These are phyloP conservation scores for Trachelus stipa DNA, from an alignment of 2,888 invertebrate genomes.

Conservation along the genomic window DNA sequence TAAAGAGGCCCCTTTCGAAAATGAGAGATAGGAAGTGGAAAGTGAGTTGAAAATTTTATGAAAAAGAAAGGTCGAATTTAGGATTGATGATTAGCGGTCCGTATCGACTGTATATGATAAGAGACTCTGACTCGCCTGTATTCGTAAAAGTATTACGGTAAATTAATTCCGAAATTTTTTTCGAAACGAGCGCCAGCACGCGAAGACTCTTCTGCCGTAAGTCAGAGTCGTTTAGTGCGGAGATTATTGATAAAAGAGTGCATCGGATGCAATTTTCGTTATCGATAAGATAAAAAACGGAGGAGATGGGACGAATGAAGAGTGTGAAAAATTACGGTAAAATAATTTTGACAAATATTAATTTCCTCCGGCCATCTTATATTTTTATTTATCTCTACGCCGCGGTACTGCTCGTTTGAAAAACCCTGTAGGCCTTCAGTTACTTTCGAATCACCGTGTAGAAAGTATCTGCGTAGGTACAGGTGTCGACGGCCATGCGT, in stretches of 20 bases:
- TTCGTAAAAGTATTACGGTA: background rate
- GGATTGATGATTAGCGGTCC: too few species aligned
- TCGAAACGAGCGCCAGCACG: background rate
- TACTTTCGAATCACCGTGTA: background rate
- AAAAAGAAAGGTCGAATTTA: too few species aligned
- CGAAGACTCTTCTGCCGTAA: too few species aligned
- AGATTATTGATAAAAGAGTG: background rate
- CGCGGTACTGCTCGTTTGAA: too few species aligned
- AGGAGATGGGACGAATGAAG: background rate
- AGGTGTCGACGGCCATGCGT: slow-evolving; percentile 24
- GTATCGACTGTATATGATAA: too few species aligned
- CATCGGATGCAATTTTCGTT: background rate
- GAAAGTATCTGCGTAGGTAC: slow-evolving; percentile 4
- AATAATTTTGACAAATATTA: too few species aligned
- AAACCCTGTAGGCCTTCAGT: background rate
- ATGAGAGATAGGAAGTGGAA: too few species aligned
- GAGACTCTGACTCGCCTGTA: background rate
- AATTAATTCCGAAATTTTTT: background rate
- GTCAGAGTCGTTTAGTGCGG: too few species aligned
- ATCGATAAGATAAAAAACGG: background rate
- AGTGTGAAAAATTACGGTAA: background rate
- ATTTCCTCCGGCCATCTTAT: fast-evolving
- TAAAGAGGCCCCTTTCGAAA: too few species aligned
- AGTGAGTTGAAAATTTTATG: too few species aligned
- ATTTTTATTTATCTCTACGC: too few species aligned